Base-by-base conservation (phyloP, 2,113 vertebrate species). In the Podiceps cristatus region DNA sequence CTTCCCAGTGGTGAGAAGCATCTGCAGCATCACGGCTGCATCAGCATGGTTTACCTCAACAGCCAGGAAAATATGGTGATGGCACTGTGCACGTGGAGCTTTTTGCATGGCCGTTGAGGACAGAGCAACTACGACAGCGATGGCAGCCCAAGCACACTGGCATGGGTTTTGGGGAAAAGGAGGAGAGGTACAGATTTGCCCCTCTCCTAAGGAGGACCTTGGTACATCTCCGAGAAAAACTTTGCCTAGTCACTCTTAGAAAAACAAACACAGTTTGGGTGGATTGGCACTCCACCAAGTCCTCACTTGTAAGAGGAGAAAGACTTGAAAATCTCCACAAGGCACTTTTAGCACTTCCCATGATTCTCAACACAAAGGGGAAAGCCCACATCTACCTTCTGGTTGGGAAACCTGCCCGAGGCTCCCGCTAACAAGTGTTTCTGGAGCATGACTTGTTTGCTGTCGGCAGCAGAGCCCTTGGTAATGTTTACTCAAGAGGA, bases 111-210 rank as follows among this genome's bases (percentile, higher is more conserved):
- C 31, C 3, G 0, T 7, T 24, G 9, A 33, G 76, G 76, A 23
- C 42, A 45, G 10, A 25, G 35, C 0, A 7, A 29, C 27, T 5
- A 2, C 0, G 1, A 27, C 8, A 5, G 68, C 0, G 1, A 45
- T 13, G 22, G 18, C 49, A 66, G 60, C 52, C 35, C 40, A 4
- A 2, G 25, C 25, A 4, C 9, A 0, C 31, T 33, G 11, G n/a
- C 23, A 19, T 1, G 0, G 50, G 25, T 4, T 27, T 56, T 28
- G 55, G 23, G 23, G 10, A 62, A 78, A 50, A 69, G 24, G 8
- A 42, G 14, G 19, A 47, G 22, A 81, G 23, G 20, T 4, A 7
- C 40, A 44, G 33, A 7, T 45, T 35, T 47, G 16, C 9, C 74
- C 44, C 24, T 18, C 11, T 35, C 37, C 62, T 67, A 50, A 25